phyloP scores from a whole-genome alignment of 2,113 vertebrate species.

The Tragulus kanchil region DNA sequence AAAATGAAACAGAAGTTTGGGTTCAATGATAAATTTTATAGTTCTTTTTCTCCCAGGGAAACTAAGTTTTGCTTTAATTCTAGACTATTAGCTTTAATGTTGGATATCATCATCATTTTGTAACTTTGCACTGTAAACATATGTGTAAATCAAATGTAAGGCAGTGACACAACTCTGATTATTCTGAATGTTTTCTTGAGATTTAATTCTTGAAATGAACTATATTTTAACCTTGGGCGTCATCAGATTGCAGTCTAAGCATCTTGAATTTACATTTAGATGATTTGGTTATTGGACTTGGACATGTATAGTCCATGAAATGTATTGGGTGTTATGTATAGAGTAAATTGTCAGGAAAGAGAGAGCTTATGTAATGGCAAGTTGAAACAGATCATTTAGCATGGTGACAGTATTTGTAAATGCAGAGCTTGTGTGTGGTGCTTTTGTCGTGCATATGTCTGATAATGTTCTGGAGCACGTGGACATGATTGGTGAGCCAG shows the following conservation, averaged over 20 bases:
- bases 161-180: neutral
- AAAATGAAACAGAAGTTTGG: neutral
- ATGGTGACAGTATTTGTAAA: constrained; percentile 81
- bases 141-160: neutral
- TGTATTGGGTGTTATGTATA: neutral
- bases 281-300: constrained; percentile 70
- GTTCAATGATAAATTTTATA: neutral
- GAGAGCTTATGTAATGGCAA: constrained; percentile 54
- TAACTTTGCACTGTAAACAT: neutral
- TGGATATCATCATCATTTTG: neutral
- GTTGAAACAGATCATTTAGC: constrained; percentile 78
- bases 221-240: constrained; percentile 52
- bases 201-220: constrained; percentile 50
- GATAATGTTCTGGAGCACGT: constrained; percentile 58
- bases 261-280: constrained; percentile 75
- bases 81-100: neutral
- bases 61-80: neutral
- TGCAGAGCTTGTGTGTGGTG: constrained; percentile 18
- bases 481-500: constrained; percentile 55
- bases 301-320: constrained; percentile 47
- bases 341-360: constrained; percentile 72
- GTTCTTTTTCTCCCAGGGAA: neutral
- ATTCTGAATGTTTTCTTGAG: constrained; percentile 67
- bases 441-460: constrained; percentile 73
- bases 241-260: constrained; percentile 54